Base-by-base conservation (phyloP, 30 jellyfish, hydroid and myxozoan genomes). In the Cassiopea andromeda region DNA sequence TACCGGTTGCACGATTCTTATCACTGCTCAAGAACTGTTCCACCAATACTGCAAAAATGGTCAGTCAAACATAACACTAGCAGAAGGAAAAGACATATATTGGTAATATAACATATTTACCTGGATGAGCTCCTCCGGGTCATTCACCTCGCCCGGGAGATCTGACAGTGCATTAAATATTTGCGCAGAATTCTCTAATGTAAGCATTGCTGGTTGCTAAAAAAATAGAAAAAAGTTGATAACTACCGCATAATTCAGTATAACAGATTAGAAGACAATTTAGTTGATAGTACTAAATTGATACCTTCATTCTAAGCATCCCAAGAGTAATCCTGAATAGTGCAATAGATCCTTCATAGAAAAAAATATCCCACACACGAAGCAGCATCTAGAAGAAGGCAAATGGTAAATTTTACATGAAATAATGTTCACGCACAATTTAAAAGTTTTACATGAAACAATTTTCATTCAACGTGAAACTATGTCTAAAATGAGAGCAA, bases 161-260 rank as follows among this genome's bases (percentile, higher is more conserved):
- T 96, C 98, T 45, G 99, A 96, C 83, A 96, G 78, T 17, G 91
- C 85, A 67, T 96, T 96, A 85, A 96, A 96, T 16, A 96, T 96
- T 85, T 96, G 99, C 18, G 99, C 99, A 17, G 99, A 96, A 59
- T 96, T 96, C 78, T 96, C 99, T 12, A 96, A 81, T 2, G 98
- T 80, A 13, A 89, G 85, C 61, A 96, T 76, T 17, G 94, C 82
- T 73, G 87, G 94, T 75, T 96, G 98, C 99, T 94, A 73, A 12
- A 50, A 64, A 64, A 9, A 64, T 2, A 14, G 15, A 4, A 64
- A 64, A 64, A 27, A 13, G 43, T 5, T 64, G 8, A 4, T 16
- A 4, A 64, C 43, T 2, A 64, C 27, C 73, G 15, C 38, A 16
- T 6, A 54, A 54, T 3, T 54, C 12, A 54, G 12, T 3, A 3